phyloP scores from a whole-genome alignment of 1,140 invertebrate genomes.

The Aphelenchoides fujianensis region DNA sequence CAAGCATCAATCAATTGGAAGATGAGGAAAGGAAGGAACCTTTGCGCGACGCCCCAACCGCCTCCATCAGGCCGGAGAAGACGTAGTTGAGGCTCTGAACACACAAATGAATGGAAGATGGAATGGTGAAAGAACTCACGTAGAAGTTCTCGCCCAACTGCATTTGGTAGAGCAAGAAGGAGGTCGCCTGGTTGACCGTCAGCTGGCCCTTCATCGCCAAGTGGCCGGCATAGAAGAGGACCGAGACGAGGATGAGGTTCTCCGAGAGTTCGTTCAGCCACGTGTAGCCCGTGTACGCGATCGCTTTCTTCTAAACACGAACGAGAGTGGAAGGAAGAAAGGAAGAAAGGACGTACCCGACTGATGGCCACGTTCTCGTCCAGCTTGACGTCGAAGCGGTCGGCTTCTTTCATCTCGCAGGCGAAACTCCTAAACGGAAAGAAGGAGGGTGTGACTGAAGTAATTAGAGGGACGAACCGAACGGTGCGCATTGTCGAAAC shows the following conservation, averaged over 20 bases:
- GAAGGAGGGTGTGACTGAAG: background rate
- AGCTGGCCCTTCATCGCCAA: constrained; percentile 43
- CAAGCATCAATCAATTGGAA: background rate
- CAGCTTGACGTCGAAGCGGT: background rate
- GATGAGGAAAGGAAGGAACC: too few species aligned
- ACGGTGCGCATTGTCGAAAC: background rate
- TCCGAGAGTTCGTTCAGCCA: constrained; percentile 52
- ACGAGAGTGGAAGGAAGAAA: background rate
- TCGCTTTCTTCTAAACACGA: constrained; percentile 31
- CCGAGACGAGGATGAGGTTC: constrained; percentile 44
- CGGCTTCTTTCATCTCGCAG: constrained; percentile 14
- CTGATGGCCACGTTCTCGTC: background rate
- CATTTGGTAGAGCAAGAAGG: constrained; percentile 55
- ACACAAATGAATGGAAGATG: background rate
- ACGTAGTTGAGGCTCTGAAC: constrained; percentile 42
- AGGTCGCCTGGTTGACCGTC: constrained; percentile 32
- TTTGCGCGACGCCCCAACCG: constrained; percentile 63
- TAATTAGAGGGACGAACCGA: too few species aligned
- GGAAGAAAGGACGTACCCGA: background rate
- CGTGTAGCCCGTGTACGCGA: constrained; percentile 48
- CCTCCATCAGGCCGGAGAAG: constrained; percentile 58
- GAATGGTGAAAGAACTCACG: constrained; percentile 23
- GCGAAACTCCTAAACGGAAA: constrained; percentile 10
- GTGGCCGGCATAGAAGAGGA: constrained; percentile 52
- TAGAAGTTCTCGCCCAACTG: constrained; percentile 54